Percentiles rank a stretch among this genome's conserved stretches.
phyloP scores from a whole-genome alignment of 2,888 invertebrate species.

The Orthosia incerta region DNA sequence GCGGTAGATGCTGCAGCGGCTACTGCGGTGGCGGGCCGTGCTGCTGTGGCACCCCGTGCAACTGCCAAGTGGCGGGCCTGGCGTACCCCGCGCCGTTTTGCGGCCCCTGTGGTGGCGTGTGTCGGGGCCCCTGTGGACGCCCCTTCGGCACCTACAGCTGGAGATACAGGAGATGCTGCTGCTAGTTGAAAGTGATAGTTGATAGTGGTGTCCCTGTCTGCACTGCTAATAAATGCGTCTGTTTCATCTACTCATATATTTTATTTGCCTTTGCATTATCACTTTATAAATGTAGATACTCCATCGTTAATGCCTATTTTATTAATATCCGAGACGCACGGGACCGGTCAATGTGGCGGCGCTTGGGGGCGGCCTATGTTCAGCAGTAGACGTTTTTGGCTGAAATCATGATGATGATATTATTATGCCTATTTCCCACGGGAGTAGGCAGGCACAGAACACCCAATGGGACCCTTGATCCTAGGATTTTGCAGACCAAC shows the following conservation, averaged over 20 bases:
- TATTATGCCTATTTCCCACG: too few relatives aligned
- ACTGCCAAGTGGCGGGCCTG: slow-evolving; percentile 78
- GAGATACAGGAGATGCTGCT: slow-evolving; percentile 73
- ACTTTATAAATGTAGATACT: too few relatives aligned
- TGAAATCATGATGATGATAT: too few relatives aligned
- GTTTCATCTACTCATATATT: slow-evolving; percentile 9
- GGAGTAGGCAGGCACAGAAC: too few relatives aligned
- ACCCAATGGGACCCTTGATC: too few relatives aligned
- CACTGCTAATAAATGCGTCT: slow-evolving; percentile 44
- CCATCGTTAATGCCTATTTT: too few relatives aligned
- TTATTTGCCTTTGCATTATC: neutral
- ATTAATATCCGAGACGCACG: too few relatives aligned
- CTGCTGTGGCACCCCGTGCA: slow-evolving; percentile 77
- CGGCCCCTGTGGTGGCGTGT: slow-evolving; percentile 75
- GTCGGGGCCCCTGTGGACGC: slow-evolving; percentile 74
- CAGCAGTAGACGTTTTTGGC: too few relatives aligned
- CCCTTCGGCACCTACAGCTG: slow-evolving; percentile 85
- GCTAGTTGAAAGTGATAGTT: slow-evolving; percentile 45
- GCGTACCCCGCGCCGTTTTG: slow-evolving; percentile 77
- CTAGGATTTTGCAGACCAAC: too few relatives aligned
- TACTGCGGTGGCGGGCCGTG: slow-evolving; percentile 59
- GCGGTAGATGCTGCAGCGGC: slow-evolving; percentile 48
- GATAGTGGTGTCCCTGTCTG: slow-evolving; percentile 7
- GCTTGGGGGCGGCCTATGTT: too few relatives aligned
- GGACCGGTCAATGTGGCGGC: too few relatives aligned